Evolutionary conservation across 1,140 invertebrate species (phyloP).

Genomic region (Chlorops oryzae): DNA sequence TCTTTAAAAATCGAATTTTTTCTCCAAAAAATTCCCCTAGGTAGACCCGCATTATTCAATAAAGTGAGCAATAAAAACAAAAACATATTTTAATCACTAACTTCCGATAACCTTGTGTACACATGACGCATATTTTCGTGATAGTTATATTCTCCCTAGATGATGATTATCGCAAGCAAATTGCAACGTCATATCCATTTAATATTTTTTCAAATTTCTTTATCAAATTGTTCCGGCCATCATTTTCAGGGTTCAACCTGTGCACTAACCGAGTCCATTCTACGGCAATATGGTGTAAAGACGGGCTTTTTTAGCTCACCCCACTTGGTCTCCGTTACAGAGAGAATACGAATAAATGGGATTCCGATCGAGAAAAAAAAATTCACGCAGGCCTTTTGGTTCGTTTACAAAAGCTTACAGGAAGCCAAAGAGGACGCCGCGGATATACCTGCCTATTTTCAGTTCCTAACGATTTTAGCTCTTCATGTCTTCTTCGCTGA

Average conservation of each 20-base stretch:
- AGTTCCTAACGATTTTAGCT: slow-evolving; percentile 87
- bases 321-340: slow-evolving; percentile 86
- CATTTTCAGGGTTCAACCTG: slow-evolving; percentile 76
- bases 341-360: slow-evolving; percentile 88
- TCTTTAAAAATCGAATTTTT: too few species aligned
- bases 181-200: too few species aligned
- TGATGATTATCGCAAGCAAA: too few species aligned
- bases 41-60: too few species aligned
- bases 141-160: background rate
- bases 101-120: too few species aligned
- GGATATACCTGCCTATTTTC: slow-evolving; percentile 91
- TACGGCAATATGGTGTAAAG: slow-evolving; percentile 74
- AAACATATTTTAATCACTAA: too few species aligned
- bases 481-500: slow-evolving; percentile 83
- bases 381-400: slow-evolving; percentile 81
- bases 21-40: too few species aligned
- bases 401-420: slow-evolving; percentile 64
- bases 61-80: too few species aligned
- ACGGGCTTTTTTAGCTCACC: slow-evolving; percentile 97
- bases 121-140: background rate
- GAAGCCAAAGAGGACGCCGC: slow-evolving; percentile 51
- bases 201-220: too few species aligned
- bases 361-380: slow-evolving; percentile 62
- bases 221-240: too few species aligned
- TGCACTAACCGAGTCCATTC: slow-evolving; percentile 84